A percentile compares a stretch with the other conserved stretches of the same genome.
phyloP scores from a whole-genome alignment of 2,797 vertebrate species.

The Onychomys torridus region DNA sequence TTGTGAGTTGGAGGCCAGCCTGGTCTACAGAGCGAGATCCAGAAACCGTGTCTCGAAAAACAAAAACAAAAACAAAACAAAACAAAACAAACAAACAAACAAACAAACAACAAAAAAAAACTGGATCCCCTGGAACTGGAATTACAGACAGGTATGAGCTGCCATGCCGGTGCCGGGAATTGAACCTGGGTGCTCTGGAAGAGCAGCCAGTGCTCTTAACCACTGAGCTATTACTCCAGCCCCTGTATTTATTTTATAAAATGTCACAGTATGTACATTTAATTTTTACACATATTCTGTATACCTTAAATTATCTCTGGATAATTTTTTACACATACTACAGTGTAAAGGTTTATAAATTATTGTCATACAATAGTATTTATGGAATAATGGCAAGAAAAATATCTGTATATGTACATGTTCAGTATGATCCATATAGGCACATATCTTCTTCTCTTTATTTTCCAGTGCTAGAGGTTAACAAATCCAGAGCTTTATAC shows the following conservation, averaged over 20 bases:
- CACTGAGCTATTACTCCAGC: neutral
- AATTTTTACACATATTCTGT: neutral
- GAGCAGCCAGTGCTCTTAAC: neutral
- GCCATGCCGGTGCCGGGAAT: neutral
- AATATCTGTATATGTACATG: neutral
- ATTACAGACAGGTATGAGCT: neutral
- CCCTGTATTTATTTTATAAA: neutral
- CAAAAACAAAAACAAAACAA: too few relatives aligned
- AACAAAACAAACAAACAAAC: too few relatives aligned
- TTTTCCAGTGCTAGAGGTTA: neutral
- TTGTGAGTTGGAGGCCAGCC: too few relatives aligned
- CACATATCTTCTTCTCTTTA: neutral
- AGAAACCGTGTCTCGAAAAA: too few relatives aligned
- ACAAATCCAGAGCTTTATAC: neutral
- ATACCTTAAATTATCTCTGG: neutral
- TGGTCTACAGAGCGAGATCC: too few relatives aligned
- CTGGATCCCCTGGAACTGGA: neutral
- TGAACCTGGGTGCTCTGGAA: neutral
- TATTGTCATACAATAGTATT: neutral
- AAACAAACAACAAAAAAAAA: too few relatives aligned
- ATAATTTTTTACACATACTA: neutral
- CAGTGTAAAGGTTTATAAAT: neutral
- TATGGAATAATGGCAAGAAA: neutral
- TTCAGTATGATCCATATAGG: neutral
- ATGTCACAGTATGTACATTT: neutral